Base-by-base conservation (phyloP, 2,113 vertebrate genomes). In the Urocynchramus pylzowi region DNA sequence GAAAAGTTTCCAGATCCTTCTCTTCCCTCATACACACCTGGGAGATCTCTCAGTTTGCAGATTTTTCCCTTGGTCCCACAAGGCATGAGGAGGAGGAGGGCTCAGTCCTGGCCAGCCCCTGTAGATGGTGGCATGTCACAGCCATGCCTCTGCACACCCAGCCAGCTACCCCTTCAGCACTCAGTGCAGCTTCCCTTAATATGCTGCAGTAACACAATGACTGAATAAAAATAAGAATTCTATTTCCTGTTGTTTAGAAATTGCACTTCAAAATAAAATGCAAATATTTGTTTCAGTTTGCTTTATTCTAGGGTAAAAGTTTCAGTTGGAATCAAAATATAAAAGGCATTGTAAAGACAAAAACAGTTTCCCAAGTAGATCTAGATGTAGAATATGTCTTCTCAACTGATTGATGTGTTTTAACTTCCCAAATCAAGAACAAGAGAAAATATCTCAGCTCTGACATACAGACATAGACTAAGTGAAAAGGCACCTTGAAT, bases 381-480 rank as follows among this genome's bases (percentile, higher is more conserved):
- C 47, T 75, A 44, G 68, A 83, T 86, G 52, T 1, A 78, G 56
- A 78, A 23, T 56, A 68, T 68, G 20, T 63, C 65, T 67, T 97
- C 96, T 97, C 91, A 98, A 92, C 94, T 97, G 94, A 83, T 88
- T 94, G 84, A 88, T 96, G 91, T 85, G 73, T 96, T 97, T 97
- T 97, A 97, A 87, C 87, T 88, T 94, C 79, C 89, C 95, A 93
- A 95, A 94, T 95, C 75, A 89, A 95, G 93, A 97, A 57, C 87
- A 95, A 92, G 81, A 70, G 50, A 68, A 93, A 83, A 76, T 76
- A 90, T 49, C 49, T 89, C 70, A 23, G 60, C 84, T 90, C 52
- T 89, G 71, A 82, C 44, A 83, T 52, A 84, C 2, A 4, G 74
- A 24, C 73, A 42, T 7, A 45, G 31, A 54, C 30, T 19, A 73